These are phyloP conservation scores for Aphelenchoides besseyi DNA, from an alignment of 1,140 invertebrate species.

Conservation along the genomic window DNA sequence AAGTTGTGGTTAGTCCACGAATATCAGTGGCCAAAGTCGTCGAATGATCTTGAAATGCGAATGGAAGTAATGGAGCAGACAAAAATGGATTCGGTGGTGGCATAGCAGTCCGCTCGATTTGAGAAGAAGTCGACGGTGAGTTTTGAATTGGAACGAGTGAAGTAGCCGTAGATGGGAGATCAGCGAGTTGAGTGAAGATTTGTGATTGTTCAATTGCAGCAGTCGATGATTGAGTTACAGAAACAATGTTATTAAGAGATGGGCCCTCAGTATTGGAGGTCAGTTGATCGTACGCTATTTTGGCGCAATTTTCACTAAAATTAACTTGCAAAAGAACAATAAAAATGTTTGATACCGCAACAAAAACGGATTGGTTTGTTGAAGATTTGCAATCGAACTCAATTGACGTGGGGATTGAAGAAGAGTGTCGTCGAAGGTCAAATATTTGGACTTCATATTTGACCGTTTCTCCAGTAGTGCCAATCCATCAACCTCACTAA, in stretches of 20 bases:
- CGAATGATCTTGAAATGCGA: not conserved
- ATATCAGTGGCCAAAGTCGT: not conserved
- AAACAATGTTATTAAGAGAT: too few relatives aligned
- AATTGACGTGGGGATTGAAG: conserved; percentile 43
- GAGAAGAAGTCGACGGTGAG: not conserved
- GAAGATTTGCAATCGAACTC: conserved; percentile 3
- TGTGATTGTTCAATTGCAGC: not conserved
- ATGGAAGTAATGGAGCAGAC: not conserved
- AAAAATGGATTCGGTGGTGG: not conserved
- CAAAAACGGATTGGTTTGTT: not conserved
- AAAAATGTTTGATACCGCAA: not conserved
- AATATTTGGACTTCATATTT: conserved; percentile 44
- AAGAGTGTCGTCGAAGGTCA: conserved; percentile 49
- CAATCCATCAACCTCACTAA: conserved; percentile 52
- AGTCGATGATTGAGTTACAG: not conserved
- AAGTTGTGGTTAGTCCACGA: not conserved
- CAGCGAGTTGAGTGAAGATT: not conserved
- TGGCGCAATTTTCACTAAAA: not conserved
- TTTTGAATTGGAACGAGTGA: not conserved
- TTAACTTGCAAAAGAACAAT: too few relatives aligned
- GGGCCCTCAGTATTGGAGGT: too few relatives aligned
- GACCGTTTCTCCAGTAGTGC: conserved; percentile 43
- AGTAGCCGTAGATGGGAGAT: not conserved
- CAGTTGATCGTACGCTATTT: not conserved
- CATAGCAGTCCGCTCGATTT: not conserved